These are phyloP conservation scores for Hedya salicella DNA, from an alignment of 2,888 invertebrate species.

Conservation along the genomic window DNA sequence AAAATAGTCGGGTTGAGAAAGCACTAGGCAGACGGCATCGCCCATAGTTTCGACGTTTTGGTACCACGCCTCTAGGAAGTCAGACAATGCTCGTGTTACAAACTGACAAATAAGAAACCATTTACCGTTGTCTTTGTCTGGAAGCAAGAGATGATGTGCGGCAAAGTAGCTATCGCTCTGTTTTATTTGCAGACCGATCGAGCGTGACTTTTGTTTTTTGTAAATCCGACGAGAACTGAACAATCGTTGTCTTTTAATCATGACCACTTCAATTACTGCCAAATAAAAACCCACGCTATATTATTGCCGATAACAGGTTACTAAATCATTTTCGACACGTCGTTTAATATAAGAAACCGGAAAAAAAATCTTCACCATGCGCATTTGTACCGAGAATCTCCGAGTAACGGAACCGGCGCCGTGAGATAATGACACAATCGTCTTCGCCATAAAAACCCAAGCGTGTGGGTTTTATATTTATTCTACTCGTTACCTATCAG, in stretches of 20 bases:
- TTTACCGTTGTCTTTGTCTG: not conserved
- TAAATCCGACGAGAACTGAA: not conserved
- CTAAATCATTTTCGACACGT: slow-evolving; percentile 13
- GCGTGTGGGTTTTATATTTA: slow-evolving; percentile 27
- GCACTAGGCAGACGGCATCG: slow-evolving; percentile 50
- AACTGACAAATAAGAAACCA: slow-evolving; percentile 1
- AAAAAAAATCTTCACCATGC: slow-evolving; percentile 16
- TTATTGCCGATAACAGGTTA: slow-evolving; percentile 19
- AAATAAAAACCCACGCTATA: slow-evolving; percentile 5
- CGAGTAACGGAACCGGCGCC: slow-evolving; percentile 28
- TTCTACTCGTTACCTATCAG: slow-evolving; percentile 19
- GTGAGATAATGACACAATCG: slow-evolving; percentile 38
- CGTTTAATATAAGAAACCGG: slow-evolving; percentile 14
- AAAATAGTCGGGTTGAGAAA: slow-evolving; percentile 75
- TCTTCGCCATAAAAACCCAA: slow-evolving; percentile 28
- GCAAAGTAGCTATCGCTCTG: not conserved
- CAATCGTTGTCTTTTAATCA: not conserved
- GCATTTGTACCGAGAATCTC: slow-evolving; percentile 18
- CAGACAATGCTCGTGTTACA: slow-evolving; percentile 14
- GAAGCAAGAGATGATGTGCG: not conserved
- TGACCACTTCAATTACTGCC: not conserved
- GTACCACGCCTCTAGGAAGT: slow-evolving; percentile 35
- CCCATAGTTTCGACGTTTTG: slow-evolving; percentile 32
- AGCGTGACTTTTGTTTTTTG: slow-evolving; percentile 1
- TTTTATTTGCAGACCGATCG: not conserved